Evolutionary conservation across 92 coral and sea anemone species (phyloP).

Genomic region (Bergia sp.): DNA sequence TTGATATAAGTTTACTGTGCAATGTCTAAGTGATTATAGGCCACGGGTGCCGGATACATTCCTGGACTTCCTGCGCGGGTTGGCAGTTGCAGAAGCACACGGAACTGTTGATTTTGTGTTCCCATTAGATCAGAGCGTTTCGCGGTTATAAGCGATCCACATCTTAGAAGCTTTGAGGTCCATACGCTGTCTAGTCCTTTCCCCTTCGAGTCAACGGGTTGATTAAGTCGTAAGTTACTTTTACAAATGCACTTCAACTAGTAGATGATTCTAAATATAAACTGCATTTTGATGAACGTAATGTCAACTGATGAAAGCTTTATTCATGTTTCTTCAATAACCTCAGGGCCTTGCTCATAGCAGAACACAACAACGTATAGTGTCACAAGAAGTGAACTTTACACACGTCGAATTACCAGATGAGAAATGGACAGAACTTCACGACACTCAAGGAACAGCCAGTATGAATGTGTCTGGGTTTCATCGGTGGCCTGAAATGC

Average conservation of each 20-base stretch:
- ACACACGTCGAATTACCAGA: slow-evolving; percentile 16
- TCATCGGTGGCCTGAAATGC: slow-evolving; percentile 13
- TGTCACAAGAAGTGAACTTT: slow-evolving; percentile 45
- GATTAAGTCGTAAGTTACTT: slow-evolving; percentile 36
- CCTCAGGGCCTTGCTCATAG: slow-evolving; percentile 61
- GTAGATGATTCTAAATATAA: slow-evolving; percentile 79
- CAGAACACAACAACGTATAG: slow-evolving; percentile 51
- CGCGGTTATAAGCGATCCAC: not conserved
- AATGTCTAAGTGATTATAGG: slow-evolving; percentile 81
- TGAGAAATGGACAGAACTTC: slow-evolving; percentile 13
- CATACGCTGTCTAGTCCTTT: not conserved
- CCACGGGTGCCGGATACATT: slow-evolving; percentile 81
- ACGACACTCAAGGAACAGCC: slow-evolving; percentile 4
- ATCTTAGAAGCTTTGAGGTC: not conserved
- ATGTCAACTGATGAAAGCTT: slow-evolving; percentile 95
- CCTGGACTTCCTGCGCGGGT: slow-evolving; percentile 92
- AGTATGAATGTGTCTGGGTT: slow-evolving; percentile 25
- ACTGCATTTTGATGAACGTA: slow-evolving; percentile 88
- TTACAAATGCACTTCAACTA: slow-evolving; percentile 27
- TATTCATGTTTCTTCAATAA: slow-evolving; percentile 67
- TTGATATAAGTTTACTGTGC: slow-evolving; percentile 73
- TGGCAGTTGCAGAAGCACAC: slow-evolving; percentile 80
- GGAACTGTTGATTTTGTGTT: slow-evolving; percentile 68
- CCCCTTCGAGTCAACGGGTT: slow-evolving; percentile 11
- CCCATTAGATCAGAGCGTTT: not conserved